phyloP scores from a whole-genome alignment of 2,888 invertebrate species.

The Scaeva pyrastri region DNA sequence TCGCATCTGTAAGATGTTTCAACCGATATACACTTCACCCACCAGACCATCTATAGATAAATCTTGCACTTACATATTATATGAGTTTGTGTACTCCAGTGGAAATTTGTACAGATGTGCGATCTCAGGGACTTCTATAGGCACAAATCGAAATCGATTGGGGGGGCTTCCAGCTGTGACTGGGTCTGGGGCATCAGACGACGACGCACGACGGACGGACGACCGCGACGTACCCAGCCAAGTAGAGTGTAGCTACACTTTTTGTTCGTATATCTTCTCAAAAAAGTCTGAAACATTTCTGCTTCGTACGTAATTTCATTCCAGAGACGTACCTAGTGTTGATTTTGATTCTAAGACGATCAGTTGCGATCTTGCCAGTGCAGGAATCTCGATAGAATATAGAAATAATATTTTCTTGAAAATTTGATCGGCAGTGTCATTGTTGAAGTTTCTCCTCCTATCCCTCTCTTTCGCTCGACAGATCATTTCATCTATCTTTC shows the following conservation, averaged over 20 bases:
- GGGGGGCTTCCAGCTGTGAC: slow-evolving; percentile 21
- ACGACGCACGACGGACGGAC: too few relatives aligned
- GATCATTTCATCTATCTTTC: neutral
- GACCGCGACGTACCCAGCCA: too few relatives aligned
- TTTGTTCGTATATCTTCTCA: slow-evolving; percentile 26
- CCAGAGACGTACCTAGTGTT: slow-evolving; percentile 44
- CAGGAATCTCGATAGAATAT: neutral
- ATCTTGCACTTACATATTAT: too few relatives aligned
- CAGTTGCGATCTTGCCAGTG: slow-evolving; percentile 65
- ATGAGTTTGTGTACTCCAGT: too few relatives aligned
- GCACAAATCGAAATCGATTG: slow-evolving; percentile 2
- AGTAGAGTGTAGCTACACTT: slow-evolving; percentile 31
- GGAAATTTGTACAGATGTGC: too few relatives aligned
- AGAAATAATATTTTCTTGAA: slow-evolving; percentile 14
- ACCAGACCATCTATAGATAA: neutral
- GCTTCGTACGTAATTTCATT: slow-evolving; percentile 31
- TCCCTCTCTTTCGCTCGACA: neutral
- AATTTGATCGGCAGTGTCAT: slow-evolving; percentile 28
- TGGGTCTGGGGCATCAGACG: slow-evolving; percentile 17
- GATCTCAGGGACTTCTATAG: slow-evolving; percentile 39
- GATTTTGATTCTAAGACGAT: slow-evolving; percentile 69
- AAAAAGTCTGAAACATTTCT: slow-evolving; percentile 31
- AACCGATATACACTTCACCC: neutral
- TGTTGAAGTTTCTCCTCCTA: slow-evolving; percentile 31
- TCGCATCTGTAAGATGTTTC: neutral